Evolutionary conservation across 2,888 invertebrate genomes (phyloP), one percentile per base, ranked within the genome.

Genomic region (Eugnorisma glareosa): DNA sequence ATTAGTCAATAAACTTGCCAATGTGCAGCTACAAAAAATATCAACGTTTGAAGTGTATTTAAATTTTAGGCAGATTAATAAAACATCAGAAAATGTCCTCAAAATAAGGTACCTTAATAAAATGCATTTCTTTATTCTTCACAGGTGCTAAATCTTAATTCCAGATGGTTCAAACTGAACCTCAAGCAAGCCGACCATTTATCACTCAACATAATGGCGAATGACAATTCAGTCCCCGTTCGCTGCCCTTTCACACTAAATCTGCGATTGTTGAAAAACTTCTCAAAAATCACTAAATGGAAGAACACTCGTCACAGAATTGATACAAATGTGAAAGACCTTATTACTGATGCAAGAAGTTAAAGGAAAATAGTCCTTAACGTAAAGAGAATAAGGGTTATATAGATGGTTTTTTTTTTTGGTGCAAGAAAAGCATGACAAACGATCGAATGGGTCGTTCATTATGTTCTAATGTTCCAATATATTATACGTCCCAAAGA

Each of bases 401-500:
- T 8, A 11, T 24, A 10, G 37, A 66, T 6, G 6, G 88, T 13
- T 87, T 75, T 81, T 78, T 78, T 77, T 79, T 75, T 43, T 45
- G 81, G 89, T 74, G 66, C 57, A 86, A 89, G 87, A 93, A 93
- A 94, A 94, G 94, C 93, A 93, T 95, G 95, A 95, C 94, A 94
- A 94, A 96, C 93, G 94, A 93, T 90, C 90, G 87, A 90, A 92
- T 91, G 92, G 94, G 92, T 92, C 93, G 94, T 94, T 95, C 95
- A 95, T 96, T 95, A 94, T 95, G 91, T 92, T 93, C 93, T 96
- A 96, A 96, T 96, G 95, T 93, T 92, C 94, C 94, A 94, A 96
- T 96, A 96, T 94, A 95, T 95, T 94, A 95, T 94, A 90, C 91
- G 93, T 92, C 92, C 92, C 92, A 92, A 95, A 94, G 93, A 93